Conservation (phyloP, 64 coral and sea anemone genomes). For the Porites lutea region DNA sequence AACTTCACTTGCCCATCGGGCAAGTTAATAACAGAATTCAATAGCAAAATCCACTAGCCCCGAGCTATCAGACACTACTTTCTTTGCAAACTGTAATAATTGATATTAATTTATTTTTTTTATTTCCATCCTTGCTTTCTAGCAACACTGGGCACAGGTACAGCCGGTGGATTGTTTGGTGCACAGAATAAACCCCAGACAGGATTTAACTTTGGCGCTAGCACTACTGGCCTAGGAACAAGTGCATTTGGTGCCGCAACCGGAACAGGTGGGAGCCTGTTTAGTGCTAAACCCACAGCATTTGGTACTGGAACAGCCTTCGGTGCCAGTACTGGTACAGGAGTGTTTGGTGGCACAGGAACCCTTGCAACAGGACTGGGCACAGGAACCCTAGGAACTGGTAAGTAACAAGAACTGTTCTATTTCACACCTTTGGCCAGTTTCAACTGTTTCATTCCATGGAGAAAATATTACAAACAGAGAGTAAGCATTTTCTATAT, state of each 20-base stretch:
- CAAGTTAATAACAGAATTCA: too few relatives aligned
- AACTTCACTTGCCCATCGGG: too few relatives aligned
- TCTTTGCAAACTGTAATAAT: too few relatives aligned
- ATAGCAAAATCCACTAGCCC: too few relatives aligned
- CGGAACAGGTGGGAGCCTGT: conserved; percentile 19
- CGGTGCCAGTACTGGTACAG: conserved; percentile 52
- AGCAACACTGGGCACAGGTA: conserved; percentile 43
- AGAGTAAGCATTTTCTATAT: too few relatives aligned
- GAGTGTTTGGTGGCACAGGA: conserved; percentile 72
- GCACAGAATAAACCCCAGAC: conserved; percentile 56
- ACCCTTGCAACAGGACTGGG: conserved; percentile 62
- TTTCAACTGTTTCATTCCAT: too few relatives aligned
- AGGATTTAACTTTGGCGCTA: conserved; percentile 76
- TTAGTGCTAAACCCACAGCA: conserved; percentile 61
- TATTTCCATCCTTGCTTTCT: background rate
- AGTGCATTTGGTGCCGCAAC: conserved; percentile 60
- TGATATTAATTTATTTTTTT: background rate
- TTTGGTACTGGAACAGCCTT: conserved; percentile 60
- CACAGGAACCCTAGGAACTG: conserved; percentile 71
- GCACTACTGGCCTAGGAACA: conserved; percentile 61
- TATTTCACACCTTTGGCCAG: background rate
- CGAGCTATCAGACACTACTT: too few relatives aligned
- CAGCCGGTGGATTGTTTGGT: conserved; percentile 76
- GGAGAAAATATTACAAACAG: too few relatives aligned
- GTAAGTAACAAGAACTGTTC: conserved; percentile 4